Conservation (phyloP, 2,113 vertebrate genomes). For the Tragelaphus buxtoni region DNA sequence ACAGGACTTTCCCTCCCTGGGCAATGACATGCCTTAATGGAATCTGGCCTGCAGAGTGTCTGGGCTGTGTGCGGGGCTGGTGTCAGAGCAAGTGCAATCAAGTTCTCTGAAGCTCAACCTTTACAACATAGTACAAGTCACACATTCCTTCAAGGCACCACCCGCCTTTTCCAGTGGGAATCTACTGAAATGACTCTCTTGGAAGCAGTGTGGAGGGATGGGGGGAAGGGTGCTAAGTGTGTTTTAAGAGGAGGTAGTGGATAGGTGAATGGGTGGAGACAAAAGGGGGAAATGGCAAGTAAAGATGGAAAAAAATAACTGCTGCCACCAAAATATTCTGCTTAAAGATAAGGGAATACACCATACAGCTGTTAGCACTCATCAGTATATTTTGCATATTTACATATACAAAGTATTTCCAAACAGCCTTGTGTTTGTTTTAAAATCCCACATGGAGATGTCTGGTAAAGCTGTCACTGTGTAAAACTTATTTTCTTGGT, state of each 20-base stretch:
- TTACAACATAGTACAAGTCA: background rate
- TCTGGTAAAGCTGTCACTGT: constrained; percentile 73
- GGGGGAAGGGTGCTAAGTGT: background rate
- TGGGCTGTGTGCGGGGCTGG: background rate
- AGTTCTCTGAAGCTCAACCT: constrained; percentile 39
- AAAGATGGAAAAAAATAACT: constrained; percentile 65
- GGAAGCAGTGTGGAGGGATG: constrained; percentile 11
- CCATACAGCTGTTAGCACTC: constrained; percentile 79
- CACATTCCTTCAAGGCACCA: constrained; percentile 39
- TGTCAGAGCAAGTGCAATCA: constrained; percentile 33
- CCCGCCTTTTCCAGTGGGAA: constrained; percentile 71
- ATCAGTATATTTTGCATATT: constrained; percentile 83
- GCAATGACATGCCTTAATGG: background rate
- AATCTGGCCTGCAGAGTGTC: constrained; percentile 31
- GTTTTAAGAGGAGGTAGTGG: constrained; percentile 26
- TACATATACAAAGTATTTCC: constrained; percentile 82
- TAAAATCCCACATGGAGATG: constrained; percentile 74
- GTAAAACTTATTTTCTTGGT: constrained; percentile 69
- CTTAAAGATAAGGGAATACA: constrained; percentile 67
- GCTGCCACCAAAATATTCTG: constrained; percentile 70
- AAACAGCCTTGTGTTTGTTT: constrained; percentile 80
- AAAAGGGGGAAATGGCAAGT: background rate
- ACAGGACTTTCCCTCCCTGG: background rate
- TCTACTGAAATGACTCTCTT: constrained; percentile 63
- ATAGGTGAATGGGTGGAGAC: constrained; percentile 7